These are phyloP conservation scores for cattle (Bos taurus) DNA, from an alignment of 2,113 vertebrate species.

Conservation along the genomic window ARS-UCD2.0 NC_037328.1:36764501-36765000, in stretches of 20 bases:
- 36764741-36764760: neutral
- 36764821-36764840: slow-evolving; percentile 3
- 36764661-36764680: neutral
- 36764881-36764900: slow-evolving; percentile 67
- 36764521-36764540: neutral
- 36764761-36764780: slow-evolving; percentile 53
- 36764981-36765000: no score
- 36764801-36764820: slow-evolving; percentile 18
- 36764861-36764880: slow-evolving; percentile 56
- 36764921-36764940: slow-evolving; percentile 81
- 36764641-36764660: neutral
- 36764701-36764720: neutral
- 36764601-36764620: neutral
- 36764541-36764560: neutral
- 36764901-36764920: slow-evolving; percentile 89
- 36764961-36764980: neutral
- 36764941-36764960: slow-evolving; percentile 35
- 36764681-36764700: neutral
- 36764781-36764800: slow-evolving; percentile 50
- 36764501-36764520: neutral
- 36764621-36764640: neutral
- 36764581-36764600: neutral
- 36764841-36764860: neutral
- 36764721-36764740: neutral
- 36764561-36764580: neutral